Percentiles rank a stretch among this genome's conserved stretches.
These are phyloP conservation scores for Lota lota DNA, from an alignment of 2,113 vertebrate species.

Conservation along the genomic window DNA sequence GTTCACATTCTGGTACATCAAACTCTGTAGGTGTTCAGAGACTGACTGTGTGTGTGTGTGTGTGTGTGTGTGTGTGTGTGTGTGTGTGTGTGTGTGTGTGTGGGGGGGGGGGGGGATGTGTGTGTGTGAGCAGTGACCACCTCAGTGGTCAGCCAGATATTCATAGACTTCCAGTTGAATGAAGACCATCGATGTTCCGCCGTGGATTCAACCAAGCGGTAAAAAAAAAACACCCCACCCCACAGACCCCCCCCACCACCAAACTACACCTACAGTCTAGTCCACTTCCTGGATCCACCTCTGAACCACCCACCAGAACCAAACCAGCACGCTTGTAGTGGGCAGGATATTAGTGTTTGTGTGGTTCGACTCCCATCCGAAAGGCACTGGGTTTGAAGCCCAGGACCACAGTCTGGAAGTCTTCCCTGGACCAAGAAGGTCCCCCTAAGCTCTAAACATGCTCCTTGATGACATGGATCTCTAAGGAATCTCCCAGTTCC, in stretches of 20 bases:
- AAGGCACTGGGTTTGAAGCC: too few species aligned
- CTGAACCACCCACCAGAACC: too few species aligned
- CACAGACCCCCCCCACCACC: background rate
- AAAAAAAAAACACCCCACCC: conserved; percentile 43
- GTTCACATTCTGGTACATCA: conserved; percentile 16
- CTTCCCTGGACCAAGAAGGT: too few species aligned
- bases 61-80: conserved; percentile 5
- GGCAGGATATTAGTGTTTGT: too few species aligned
- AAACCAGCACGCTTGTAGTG: too few species aligned
- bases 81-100: conserved; percentile 10
- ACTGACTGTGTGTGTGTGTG: background rate
- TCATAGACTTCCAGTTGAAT: conserved; percentile 71
- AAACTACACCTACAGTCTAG: too few species aligned
- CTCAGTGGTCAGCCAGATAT: conserved; percentile 57
- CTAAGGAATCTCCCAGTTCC: too few species aligned
- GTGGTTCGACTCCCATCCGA: too few species aligned
- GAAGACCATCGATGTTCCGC: conserved; percentile 41
- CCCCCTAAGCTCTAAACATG: too few species aligned
- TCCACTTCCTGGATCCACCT: too few species aligned
- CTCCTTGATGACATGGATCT: too few species aligned
- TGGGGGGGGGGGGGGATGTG: background rate
- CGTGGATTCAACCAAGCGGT: conserved; percentile 48
- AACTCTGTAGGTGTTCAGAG: conserved; percentile 20
- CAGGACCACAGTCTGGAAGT: too few species aligned
- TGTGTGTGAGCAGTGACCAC: conserved; percentile 12